These are phyloP conservation scores for Synanthedon myopaeformis DNA, from an alignment of 2,888 invertebrate species.

Conservation along the genomic window DNA sequence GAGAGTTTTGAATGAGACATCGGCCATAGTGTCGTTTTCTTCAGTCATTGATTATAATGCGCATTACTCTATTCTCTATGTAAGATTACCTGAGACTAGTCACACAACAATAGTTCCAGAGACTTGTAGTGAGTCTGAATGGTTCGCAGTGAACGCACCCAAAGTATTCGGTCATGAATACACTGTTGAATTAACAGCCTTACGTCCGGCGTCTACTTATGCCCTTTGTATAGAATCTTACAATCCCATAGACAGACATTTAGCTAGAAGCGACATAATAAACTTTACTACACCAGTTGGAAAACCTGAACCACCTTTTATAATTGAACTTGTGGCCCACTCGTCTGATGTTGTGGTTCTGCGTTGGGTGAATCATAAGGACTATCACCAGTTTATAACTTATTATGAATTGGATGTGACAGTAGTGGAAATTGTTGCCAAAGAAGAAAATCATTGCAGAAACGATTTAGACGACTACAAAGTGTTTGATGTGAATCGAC, in stretches of 20 bases:
- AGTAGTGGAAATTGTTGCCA: constrained; percentile 32
- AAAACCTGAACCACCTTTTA: constrained; percentile 52
- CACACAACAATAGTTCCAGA: constrained; percentile 37
- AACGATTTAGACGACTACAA: constrained; percentile 17
- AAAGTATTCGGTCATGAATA: constrained; percentile 17
- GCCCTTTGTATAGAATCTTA: constrained; percentile 50
- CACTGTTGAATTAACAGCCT: constrained; percentile 22
- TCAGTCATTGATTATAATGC: constrained; percentile 20
- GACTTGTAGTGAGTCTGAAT: constrained; percentile 49
- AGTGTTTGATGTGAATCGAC: constrained; percentile 33
- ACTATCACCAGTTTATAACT: constrained; percentile 35
- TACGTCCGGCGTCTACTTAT: constrained; percentile 49
- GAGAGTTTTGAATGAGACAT: constrained; percentile 30
- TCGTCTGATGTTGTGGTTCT: constrained; percentile 31
- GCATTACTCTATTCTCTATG: constrained; percentile 43
- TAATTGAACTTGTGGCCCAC: constrained; percentile 40
- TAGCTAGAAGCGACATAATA: constrained; percentile 38
- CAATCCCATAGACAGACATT: constrained; percentile 21
- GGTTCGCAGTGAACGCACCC: constrained; percentile 32
- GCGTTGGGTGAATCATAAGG: constrained; percentile 49
- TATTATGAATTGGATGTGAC: constrained; percentile 45
- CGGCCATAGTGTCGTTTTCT: constrained; percentile 34
- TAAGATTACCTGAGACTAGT: constrained; percentile 28
- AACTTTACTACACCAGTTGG: constrained; percentile 47
- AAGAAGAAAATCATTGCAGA: constrained; percentile 39